Evolutionary conservation across 1,140 invertebrate genomes (phyloP).

Genomic region (Helicoverpa zea): DNA sequence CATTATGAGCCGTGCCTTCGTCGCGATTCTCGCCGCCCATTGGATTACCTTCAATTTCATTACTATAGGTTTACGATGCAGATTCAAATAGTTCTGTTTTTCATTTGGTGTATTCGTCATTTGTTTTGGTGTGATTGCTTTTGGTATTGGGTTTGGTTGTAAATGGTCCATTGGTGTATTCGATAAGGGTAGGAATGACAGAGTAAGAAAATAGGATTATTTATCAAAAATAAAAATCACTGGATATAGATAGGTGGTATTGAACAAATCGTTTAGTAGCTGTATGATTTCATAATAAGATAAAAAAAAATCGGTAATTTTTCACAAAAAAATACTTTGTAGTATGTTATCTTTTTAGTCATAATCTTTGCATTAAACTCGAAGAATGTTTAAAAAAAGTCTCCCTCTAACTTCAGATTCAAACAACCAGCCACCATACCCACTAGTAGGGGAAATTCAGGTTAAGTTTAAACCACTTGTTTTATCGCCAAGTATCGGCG

Average conservation of each 20-base stretch:
- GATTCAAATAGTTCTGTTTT: conserved; percentile 44
- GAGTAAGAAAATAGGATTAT: no score
- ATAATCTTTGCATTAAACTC: no score
- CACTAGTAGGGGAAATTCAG: conserved; percentile 28
- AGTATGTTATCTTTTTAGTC: no score
- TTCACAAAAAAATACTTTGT: no score
- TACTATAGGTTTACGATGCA: conserved; percentile 41
- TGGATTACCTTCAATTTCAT: conserved; percentile 54
- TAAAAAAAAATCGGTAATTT: no score
- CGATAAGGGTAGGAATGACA: no score
- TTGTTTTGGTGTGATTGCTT: not conserved
- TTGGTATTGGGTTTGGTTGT: not conserved
- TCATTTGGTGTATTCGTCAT: not conserved
- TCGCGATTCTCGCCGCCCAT: conserved; percentile 44
- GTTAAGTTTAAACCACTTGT: conserved; percentile 43
- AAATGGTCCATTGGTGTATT: no score
- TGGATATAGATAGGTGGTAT: no score
- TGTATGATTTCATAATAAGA: no score
- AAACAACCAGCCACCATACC: not conserved
- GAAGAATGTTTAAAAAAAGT: not conserved
- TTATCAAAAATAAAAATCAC: no score
- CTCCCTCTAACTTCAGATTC: not conserved
- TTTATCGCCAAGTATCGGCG: conserved; percentile 46
- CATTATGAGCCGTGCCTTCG: conserved; percentile 45
- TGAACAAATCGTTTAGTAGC: no score